Percentiles rank a stretch among this genome's conserved stretches.
These are phyloP conservation scores for Venusia cambrica DNA, from an alignment of 2,888 invertebrate species.

Conservation along the genomic window DNA sequence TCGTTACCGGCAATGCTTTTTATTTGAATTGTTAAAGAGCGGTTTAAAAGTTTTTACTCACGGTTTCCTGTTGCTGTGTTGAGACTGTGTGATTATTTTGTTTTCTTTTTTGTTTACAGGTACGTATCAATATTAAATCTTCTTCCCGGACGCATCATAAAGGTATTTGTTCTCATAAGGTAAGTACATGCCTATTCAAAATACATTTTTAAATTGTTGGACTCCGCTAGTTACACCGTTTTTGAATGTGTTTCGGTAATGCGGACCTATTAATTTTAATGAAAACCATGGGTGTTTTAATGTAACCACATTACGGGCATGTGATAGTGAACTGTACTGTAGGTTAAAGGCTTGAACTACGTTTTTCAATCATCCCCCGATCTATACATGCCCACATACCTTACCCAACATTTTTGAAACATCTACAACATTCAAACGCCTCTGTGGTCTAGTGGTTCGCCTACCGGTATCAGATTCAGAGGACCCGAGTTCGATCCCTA, in stretches of 20 bases:
- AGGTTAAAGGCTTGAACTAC: too few relatives aligned
- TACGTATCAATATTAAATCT: conserved; percentile 33
- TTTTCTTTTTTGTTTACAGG: conserved; percentile 43
- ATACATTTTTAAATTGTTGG: too few relatives aligned
- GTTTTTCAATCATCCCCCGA: too few relatives aligned
- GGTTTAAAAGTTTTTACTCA: conserved; percentile 11
- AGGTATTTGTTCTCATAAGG: neutral
- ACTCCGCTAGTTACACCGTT: too few relatives aligned
- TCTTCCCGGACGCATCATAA: neutral
- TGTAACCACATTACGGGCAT: conserved; percentile 6
- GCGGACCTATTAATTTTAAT: conserved; percentile 40
- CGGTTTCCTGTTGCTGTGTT: conserved; percentile 7
- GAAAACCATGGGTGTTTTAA: too few relatives aligned
- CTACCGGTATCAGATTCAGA: too few relatives aligned
- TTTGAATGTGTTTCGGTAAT: conserved; percentile 23
- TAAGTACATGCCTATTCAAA: neutral
- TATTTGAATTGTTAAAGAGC: conserved; percentile 19
- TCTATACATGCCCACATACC: too few relatives aligned
- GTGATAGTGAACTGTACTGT: too few relatives aligned
- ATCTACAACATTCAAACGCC: too few relatives aligned
- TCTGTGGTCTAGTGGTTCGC: too few relatives aligned
- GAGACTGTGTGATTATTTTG: conserved; percentile 17
- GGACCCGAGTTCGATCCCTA: too few relatives aligned
- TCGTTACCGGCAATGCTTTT: conserved; percentile 25
- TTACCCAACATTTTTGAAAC: too few relatives aligned